Evolutionary conservation across 2,888 invertebrate species (phyloP).

Genomic region (Latrodectus elegans): DNA sequence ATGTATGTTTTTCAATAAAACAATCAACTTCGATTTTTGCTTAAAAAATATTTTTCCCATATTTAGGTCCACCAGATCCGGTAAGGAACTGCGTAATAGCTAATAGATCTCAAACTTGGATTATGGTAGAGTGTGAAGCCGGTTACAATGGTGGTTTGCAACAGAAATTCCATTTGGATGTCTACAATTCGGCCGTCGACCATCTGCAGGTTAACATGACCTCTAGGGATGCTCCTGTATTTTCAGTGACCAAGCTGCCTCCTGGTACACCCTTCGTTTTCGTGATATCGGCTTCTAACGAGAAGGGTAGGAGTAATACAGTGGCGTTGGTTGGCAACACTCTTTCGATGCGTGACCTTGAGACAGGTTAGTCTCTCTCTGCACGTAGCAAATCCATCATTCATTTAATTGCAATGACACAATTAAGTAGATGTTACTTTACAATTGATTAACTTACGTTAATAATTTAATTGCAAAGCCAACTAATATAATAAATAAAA

Average conservation of each 20-base stretch:
- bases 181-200: slow-evolving; percentile 80
- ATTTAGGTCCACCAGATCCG: slow-evolving; percentile 89
- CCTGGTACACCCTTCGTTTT: slow-evolving; percentile 86
- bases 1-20: too few species aligned
- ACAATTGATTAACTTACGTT: too few species aligned
- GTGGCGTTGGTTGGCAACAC: slow-evolving; percentile 86
- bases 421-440: too few species aligned
- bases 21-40: too few species aligned
- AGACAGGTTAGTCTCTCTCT: slow-evolving; percentile 35
- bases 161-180: slow-evolving; percentile 88
- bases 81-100: slow-evolving; percentile 91
- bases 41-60: background rate
- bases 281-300: slow-evolving; percentile 86
- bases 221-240: slow-evolving; percentile 80
- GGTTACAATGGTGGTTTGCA: slow-evolving; percentile 93
- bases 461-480: too few species aligned
- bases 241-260: slow-evolving; percentile 83
- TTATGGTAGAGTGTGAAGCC: slow-evolving; percentile 87
- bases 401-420: too few species aligned
- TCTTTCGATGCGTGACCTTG: slow-evolving; percentile 37
- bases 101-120: slow-evolving; percentile 89
- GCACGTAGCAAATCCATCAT: background rate
- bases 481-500: too few species aligned
- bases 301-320: slow-evolving; percentile 88
- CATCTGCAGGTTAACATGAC: slow-evolving; percentile 85